These are phyloP conservation scores for Dryobota labecula DNA, from an alignment of 2,888 invertebrate species.

Conservation along the genomic window DNA sequence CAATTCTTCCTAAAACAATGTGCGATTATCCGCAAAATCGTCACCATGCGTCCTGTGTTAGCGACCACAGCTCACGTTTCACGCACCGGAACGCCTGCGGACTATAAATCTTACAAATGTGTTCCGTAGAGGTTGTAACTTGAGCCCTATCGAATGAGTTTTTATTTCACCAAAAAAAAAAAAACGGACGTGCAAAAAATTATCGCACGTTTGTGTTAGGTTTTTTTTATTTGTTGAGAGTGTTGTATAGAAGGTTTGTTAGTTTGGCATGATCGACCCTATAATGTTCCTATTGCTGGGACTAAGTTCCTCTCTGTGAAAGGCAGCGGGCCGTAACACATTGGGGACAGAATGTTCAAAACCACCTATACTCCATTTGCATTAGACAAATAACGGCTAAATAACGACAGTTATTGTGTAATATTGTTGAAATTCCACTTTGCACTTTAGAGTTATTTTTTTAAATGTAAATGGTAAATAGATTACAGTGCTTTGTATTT, in stretches of 20 bases:
- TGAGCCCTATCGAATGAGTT: constrained; percentile 52
- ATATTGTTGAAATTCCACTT: too few species aligned
- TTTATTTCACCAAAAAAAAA: constrained; percentile 53
- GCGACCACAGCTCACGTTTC: constrained; percentile 48
- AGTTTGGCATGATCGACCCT: neutral
- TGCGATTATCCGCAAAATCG: constrained; percentile 23
- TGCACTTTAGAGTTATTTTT: too few species aligned
- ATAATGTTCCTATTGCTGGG: neutral
- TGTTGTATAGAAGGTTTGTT: neutral
- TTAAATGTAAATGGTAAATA: too few species aligned
- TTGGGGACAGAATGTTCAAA: too few species aligned
- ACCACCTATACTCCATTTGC: too few species aligned
- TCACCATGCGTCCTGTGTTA: constrained; percentile 35
- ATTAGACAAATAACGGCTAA: too few species aligned
- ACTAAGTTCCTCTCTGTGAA: neutral
- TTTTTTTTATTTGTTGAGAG: constrained; percentile 10
- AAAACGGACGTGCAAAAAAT: constrained; percentile 47
- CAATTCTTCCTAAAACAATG: constrained; percentile 2
- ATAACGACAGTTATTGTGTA: too few species aligned
- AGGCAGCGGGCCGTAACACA: too few species aligned
- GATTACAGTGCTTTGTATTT: too few species aligned
- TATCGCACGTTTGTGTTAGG: neutral
- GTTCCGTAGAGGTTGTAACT: constrained; percentile 56
- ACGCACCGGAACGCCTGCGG: constrained; percentile 40
- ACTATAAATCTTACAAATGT: constrained; percentile 61